These are phyloP conservation scores for Polydrusus cervinus DNA, from an alignment of 2,888 invertebrate genomes.

Conservation along the genomic window DNA sequence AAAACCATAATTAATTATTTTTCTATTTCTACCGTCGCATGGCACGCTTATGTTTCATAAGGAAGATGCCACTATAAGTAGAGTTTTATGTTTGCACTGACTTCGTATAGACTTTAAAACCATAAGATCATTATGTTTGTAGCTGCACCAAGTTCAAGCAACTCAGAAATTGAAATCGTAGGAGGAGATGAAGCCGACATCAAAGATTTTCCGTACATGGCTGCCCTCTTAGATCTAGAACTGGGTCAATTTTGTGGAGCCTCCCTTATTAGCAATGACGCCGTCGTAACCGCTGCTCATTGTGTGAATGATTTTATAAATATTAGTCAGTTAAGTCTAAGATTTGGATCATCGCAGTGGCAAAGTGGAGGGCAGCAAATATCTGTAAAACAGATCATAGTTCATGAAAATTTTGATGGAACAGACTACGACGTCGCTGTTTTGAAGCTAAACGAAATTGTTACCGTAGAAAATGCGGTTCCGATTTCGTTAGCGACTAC, in stretches of 20 bases:
- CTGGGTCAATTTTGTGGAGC: neutral
- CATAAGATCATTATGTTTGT: neutral
- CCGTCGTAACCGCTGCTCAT: conserved; percentile 19
- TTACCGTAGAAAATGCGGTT: neutral
- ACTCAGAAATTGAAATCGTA: neutral
- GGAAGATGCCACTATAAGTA: too few relatives aligned
- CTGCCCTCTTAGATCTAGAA: neutral
- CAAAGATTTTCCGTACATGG: conserved; percentile 6
- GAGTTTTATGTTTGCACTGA: too few relatives aligned
- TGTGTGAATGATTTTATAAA: neutral
- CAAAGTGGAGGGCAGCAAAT: neutral
- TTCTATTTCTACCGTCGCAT: too few relatives aligned
- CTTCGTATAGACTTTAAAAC: too few relatives aligned
- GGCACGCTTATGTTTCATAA: too few relatives aligned
- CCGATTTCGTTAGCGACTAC: neutral
- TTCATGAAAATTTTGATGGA: conserved; percentile 1
- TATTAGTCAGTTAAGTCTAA: neutral
- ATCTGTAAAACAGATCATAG: neutral
- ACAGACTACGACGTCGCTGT: neutral
- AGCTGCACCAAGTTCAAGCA: neutral
- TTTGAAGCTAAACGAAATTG: neutral
- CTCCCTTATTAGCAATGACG: conserved; percentile 4
- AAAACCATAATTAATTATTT: too few relatives aligned
- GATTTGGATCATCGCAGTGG: conserved; percentile 1
- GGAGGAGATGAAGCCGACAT: conserved; percentile 15